Base-by-base conservation (phyloP, 2,888 invertebrate species). In the Sphaeridia pumilis region DNA sequence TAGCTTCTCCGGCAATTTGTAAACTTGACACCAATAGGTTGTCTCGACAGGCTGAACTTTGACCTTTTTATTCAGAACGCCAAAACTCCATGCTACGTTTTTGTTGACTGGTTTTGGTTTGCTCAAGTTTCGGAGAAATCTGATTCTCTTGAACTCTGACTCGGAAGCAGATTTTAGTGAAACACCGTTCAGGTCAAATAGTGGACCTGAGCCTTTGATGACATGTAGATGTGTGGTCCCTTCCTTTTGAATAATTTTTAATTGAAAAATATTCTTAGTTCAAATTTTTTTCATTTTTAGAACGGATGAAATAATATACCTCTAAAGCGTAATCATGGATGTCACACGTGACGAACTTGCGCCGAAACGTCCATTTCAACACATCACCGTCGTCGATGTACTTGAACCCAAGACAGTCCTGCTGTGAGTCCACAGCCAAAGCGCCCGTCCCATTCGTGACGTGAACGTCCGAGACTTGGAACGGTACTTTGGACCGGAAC, bases 21-120 rank as follows among this genome's bases (percentile, higher is more conserved):
- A 78, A 4, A 93, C 79, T 55, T 83, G 83, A 69, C 97, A 98
- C 95, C 97, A 98, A 69, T 98, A 98, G 0, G 94, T 95, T 0
- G 98, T 98, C 66, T 95, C 94, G 12, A 72, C 75, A 2, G 75
- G 74, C 0, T 95, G 95, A 3, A 98, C 82, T 55, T 78, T 72
- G 1, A 87, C 78, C 44, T 78, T 72, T 49, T 81, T 73, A 21
- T 81, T 76, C 0, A 77, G 72, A 24, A 88, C 72, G 53, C 79
- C 77, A 26, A 83, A 70, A 53, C 75, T 71, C 68, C 77, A 76
- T 0, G 80, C 74, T 24, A 38, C 31, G 10, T n/a, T 24, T 7
- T 49, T 31, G 38, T 57, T 49, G 1, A 58, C 31, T 20, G 67
- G 59, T 3, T 69, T 67, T 48, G 63, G 54, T 25, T 60, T 58